Evolutionary conservation across 1,140 invertebrate genomes (phyloP).

Genomic region (Lithobius niger): DNA sequence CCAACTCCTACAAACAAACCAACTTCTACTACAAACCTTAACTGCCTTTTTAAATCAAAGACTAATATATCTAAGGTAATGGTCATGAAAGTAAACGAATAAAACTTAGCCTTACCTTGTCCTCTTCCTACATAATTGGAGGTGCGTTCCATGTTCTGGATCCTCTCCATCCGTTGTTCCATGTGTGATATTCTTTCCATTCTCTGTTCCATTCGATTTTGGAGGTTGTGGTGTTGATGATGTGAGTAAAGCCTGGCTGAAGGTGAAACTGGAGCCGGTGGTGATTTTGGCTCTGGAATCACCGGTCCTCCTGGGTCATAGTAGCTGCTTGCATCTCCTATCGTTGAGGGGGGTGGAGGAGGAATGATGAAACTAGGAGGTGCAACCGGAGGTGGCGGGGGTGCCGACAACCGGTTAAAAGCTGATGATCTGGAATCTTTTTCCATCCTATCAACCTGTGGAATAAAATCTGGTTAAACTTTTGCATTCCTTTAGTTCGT

Average conservation of each 20-base stretch:
- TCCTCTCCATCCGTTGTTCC: no score
- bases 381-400: conserved; percentile 50
- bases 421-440: conserved; percentile 18
- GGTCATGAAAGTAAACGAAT: no score
- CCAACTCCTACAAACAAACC: no score
- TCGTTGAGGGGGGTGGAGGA: not conserved
- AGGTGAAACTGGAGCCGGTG: conserved; percentile 16
- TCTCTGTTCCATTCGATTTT: conserved; percentile 26
- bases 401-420: conserved; percentile 36
- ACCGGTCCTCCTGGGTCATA: conserved; percentile 14
- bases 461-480: conserved; percentile 5
- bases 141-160: no score
- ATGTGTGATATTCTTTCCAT: not conserved
- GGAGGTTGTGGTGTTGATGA: conserved; percentile 2
- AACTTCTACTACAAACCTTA: no score
- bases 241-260: not conserved
- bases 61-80: no score
- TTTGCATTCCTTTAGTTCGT: no score
- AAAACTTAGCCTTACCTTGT: no score
- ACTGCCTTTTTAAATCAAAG: no score
- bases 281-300: conserved; percentile 12
- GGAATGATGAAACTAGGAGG: conserved; percentile 16
- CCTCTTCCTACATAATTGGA: no score
- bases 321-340: conserved; percentile 10
- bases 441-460: conserved; percentile 35